Evolutionary conservation across 2,797 vertebrate genomes (phyloP).

Genomic region (Lithobates sylvaticus): DNA sequence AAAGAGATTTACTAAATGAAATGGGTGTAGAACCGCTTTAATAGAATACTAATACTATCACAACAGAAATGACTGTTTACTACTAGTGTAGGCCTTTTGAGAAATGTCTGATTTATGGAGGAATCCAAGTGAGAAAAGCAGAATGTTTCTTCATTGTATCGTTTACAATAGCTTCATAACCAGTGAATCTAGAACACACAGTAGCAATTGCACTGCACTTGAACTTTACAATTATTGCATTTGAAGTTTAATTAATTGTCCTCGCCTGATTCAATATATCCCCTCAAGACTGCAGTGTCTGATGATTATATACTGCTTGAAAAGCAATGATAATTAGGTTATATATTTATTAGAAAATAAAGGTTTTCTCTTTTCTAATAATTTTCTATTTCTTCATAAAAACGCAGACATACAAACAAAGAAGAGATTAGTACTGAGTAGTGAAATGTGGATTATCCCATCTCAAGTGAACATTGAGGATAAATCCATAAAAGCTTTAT

Average conservation of each 20-base stretch:
- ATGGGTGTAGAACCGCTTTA: too few species aligned
- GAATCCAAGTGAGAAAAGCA: neutral
- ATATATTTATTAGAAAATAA: constrained; percentile 50
- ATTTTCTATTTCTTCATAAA: constrained; percentile 19
- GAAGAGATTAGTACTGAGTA: constrained; percentile 49
- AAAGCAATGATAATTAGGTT: constrained; percentile 49
- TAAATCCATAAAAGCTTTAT: constrained; percentile 52
- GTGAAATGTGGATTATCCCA: constrained; percentile 55
- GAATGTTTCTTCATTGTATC: constrained; percentile 3
- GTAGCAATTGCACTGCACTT: constrained; percentile 45
- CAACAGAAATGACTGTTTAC: too few species aligned
- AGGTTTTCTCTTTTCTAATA: constrained; percentile 21
- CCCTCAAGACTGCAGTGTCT: constrained; percentile 46
- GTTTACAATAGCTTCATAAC: neutral
- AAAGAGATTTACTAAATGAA: too few species aligned
- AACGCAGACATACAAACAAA: constrained; percentile 28
- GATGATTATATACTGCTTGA: constrained; percentile 54
- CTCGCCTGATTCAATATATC: constrained; percentile 42
- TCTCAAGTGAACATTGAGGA: constrained; percentile 52
- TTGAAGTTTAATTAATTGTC: constrained; percentile 55
- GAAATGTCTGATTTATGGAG: too few species aligned
- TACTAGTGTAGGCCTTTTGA: too few species aligned
- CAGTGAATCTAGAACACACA: constrained; percentile 14
- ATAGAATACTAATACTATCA: too few species aligned
- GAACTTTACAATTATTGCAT: constrained; percentile 55